Percentiles rank a stretch among this genome's conserved stretches.
phyloP scores from a whole-genome alignment of 1,140 invertebrate genomes.

The Drosophila sulfurigaster region DNA sequence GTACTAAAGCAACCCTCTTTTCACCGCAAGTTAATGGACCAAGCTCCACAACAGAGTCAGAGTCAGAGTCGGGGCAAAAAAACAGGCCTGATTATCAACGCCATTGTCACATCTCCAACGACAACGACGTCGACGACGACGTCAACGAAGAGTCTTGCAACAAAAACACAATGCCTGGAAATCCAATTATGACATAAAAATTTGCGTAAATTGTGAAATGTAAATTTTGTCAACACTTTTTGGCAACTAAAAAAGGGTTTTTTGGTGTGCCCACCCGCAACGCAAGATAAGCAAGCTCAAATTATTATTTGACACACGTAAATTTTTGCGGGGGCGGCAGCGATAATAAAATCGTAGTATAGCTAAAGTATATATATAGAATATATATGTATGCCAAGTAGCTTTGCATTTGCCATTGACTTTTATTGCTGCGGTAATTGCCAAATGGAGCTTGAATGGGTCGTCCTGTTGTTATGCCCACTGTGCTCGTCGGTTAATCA shows the following conservation, averaged over 20 bases:
- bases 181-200: constrained; percentile 84
- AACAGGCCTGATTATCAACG: constrained; percentile 60
- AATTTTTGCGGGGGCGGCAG: constrained; percentile 48
- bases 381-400: constrained; percentile 26
- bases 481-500: constrained; percentile 44
- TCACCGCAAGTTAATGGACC: constrained; percentile 60
- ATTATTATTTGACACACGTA: constrained; percentile 84
- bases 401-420: constrained; percentile 69
- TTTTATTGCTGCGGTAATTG: constrained; percentile 83
- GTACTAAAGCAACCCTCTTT: not conserved
- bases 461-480: not conserved
- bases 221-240: constrained; percentile 68
- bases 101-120: constrained; percentile 72
- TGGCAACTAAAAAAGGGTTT: constrained; percentile 58
- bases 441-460: constrained; percentile 80
- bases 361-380: not conserved
- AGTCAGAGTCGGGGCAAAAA: constrained; percentile 3
- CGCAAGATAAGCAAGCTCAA: constrained; percentile 55
- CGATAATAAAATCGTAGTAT: constrained; percentile 15
- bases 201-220: constrained; percentile 82
- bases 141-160: constrained; percentile 4
- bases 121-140: constrained; percentile 6
- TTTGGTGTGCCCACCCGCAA: constrained; percentile 22
- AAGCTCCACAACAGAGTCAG: not conserved
- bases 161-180: constrained; percentile 45